Evolutionary conservation across 2,888 invertebrate genomes (phyloP).

Genomic region (Troides oblongomaculatus): DNA sequence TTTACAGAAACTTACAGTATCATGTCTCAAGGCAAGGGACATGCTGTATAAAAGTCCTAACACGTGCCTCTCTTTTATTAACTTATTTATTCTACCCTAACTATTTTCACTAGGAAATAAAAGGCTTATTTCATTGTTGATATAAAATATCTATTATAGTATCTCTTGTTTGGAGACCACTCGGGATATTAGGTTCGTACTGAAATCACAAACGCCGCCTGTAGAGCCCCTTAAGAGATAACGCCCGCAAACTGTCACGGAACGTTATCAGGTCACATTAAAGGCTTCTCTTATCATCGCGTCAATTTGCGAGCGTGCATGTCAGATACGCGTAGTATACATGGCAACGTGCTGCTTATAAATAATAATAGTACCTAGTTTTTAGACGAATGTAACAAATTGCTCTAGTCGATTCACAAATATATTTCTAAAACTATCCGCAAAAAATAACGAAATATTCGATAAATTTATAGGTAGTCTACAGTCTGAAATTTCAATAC

Average conservation of each 20-base stretch:
- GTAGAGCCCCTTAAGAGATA: slow-evolving; percentile 19
- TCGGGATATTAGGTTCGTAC: not conserved
- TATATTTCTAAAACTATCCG: too few relatives aligned
- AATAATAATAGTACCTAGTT: not conserved
- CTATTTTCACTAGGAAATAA: not conserved
- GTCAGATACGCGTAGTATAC: not conserved
- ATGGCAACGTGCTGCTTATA: not conserved
- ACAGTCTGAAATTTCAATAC: too few relatives aligned
- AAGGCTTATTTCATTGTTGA: slow-evolving; percentile 8
- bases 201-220: slow-evolving; percentile 16
- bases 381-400: not conserved
- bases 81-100: too few relatives aligned
- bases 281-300: slow-evolving; percentile 46
- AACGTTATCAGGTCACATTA: slow-evolving; percentile 41
- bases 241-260: slow-evolving; percentile 5
- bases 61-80: too few relatives aligned
- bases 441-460: too few relatives aligned
- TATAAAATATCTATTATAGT: not conserved
- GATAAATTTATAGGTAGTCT: too few relatives aligned
- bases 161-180: slow-evolving; percentile 5
- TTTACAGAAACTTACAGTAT: too few relatives aligned
- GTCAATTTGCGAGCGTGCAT: slow-evolving; percentile 25
- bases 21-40: too few relatives aligned
- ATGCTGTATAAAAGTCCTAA: too few relatives aligned
- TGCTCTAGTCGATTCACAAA: too few relatives aligned